Evolutionary conservation across 2,113 vertebrate genomes (phyloP).

Genomic region (Sphyrna mokarran): DNA sequence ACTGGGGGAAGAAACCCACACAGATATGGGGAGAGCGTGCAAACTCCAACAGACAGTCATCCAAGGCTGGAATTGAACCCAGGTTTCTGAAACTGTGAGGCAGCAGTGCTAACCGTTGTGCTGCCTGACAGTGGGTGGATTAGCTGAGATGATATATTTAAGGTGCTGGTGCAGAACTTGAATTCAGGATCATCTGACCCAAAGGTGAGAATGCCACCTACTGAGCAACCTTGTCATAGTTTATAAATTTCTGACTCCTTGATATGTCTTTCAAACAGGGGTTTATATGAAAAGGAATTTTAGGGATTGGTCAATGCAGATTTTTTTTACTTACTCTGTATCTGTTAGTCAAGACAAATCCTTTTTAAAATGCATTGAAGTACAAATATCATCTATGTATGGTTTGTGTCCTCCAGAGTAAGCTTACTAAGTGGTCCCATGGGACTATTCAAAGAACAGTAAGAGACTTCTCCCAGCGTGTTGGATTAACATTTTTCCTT

Average conservation of each 20-base stretch:
- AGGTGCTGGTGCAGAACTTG: neutral
- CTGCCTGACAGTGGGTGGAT: neutral
- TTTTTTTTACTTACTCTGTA: neutral
- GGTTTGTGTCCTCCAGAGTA: neutral
- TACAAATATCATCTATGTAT: neutral
- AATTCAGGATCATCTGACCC: neutral
- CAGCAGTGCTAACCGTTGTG: too few relatives aligned
- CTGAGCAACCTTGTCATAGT: neutral
- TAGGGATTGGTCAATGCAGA: too few relatives aligned
- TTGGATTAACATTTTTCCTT: slow-evolving; percentile 1
- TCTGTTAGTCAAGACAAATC: neutral
- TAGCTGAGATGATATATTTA: neutral
- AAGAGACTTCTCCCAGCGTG: neutral
- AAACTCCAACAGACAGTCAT: too few relatives aligned
- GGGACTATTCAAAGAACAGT: neutral
- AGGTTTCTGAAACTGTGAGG: too few relatives aligned
- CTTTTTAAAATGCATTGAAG: neutral
- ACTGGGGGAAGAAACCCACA: too few relatives aligned
- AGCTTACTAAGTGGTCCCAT: neutral
- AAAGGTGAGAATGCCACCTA: neutral
- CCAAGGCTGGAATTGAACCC: too few relatives aligned
- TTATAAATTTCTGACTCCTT: neutral
- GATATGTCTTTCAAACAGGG: neutral
- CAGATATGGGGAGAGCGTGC: too few relatives aligned
- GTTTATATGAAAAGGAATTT: too few relatives aligned